phyloP scores from a whole-genome alignment of 2,888 invertebrate genomes.

The Plutella xylostella region DNA sequence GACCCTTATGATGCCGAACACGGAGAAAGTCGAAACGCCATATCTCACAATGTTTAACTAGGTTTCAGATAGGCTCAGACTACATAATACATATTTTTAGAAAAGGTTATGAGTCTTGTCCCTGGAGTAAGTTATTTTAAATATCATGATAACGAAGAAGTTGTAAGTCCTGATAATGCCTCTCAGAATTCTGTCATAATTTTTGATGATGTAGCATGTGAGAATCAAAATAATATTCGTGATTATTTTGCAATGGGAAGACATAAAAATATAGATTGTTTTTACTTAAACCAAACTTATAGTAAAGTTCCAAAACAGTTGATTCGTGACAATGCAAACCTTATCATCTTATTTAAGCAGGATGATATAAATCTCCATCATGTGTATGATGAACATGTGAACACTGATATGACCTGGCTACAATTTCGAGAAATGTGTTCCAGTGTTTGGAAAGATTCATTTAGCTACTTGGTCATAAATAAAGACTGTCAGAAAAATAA shows the following conservation, averaged over 20 bases:
- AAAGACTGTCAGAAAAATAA: slow-evolving; percentile 12
- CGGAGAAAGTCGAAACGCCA: too few relatives aligned
- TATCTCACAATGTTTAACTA: too few relatives aligned
- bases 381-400: slow-evolving; percentile 19
- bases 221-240: slow-evolving; percentile 10
- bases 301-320: slow-evolving; percentile 10
- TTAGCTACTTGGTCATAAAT: slow-evolving; percentile 11
- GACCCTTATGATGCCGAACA: too few relatives aligned
- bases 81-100: slow-evolving; percentile 23
- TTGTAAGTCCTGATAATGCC: slow-evolving; percentile 16
- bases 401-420: slow-evolving; percentile 18
- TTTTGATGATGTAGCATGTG: slow-evolving; percentile 10
- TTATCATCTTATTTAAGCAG: slow-evolving; percentile 5
- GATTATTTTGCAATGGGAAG: slow-evolving; percentile 11
- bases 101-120: slow-evolving; percentile 18
- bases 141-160: slow-evolving; percentile 11
- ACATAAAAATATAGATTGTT: slow-evolving; percentile 10
- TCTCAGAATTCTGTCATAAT: slow-evolving; percentile 12
- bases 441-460: slow-evolving; percentile 4
- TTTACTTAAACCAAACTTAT: slow-evolving; percentile 11
- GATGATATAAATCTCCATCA: not conserved
- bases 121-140: slow-evolving; percentile 21
- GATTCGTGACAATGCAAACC: slow-evolving; percentile 9
- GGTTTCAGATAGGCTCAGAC: too few relatives aligned
- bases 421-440: slow-evolving; percentile 12